Base-by-base conservation (phyloP, 2,888 invertebrate genomes). In the Mimumesa dahlbomi region DNA sequence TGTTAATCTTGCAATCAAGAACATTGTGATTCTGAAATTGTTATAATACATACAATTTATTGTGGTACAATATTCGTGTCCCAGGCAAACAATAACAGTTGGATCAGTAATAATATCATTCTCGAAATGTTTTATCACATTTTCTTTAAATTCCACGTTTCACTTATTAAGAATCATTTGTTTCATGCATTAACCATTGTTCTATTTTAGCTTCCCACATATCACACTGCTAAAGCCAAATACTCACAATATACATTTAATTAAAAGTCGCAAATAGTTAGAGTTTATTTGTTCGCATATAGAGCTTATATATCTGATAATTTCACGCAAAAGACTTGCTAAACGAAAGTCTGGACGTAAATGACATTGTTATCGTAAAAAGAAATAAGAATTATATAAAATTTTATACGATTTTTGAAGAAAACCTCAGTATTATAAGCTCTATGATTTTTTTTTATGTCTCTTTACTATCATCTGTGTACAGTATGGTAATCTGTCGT, bases 271-370 rank as follows among this genome's bases (percentile, higher is more conserved):
- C 21, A 50, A 22, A 46, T 45, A 53, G 54, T 63, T 62, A 21
- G 31, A 71, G 52, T 71, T 57, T 16, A 49, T 69, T 48, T 53
- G 11, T 66, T 64, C 59, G n/a, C 31, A 48, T 36, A 53, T 52
- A 58, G 77, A 73, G 77, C 77, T 77, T 77, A 69, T 77, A 73
- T 48, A 66, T 61, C 69, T 75, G 75, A 69, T 36, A n/a, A n/a
- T n/a, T n/a, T n/a, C n/a, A n/a, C n/a, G n/a, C n/a, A n/a, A n/a
- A n/a, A n/a, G n/a, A n/a, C n/a, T n/a, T n/a, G n/a, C n/a, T n/a
- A n/a, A n/a, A n/a, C n/a, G n/a, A n/a, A n/a, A n/a, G n/a, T n/a
- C 1, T 9, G 7, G 19, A 16, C 67, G 49, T 69, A 61, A 67
- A 67, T 68, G 66, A 29, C 19, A 29, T n/a, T n/a, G n/a, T n/a